Percentiles rank a stretch among this genome's conserved stretches.
phyloP scores from a whole-genome alignment of 92 coral and sea anemone species.

The Plumapathes pennacea region DNA sequence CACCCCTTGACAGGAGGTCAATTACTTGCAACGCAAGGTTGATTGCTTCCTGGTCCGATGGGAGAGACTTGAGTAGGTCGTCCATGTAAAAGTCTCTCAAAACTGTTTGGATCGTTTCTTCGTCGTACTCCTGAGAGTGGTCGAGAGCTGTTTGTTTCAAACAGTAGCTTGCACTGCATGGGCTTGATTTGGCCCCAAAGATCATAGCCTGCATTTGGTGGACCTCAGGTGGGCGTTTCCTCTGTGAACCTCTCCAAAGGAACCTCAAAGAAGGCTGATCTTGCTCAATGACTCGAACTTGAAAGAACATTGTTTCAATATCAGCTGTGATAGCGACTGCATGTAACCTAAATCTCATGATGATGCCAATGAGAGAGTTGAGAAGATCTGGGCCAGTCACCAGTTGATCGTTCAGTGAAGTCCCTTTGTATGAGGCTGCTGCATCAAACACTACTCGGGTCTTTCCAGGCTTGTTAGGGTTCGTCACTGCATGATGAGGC shows the following conservation, averaged over 20 bases:
- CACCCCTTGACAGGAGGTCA: conserved; percentile 25
- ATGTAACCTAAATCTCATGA: conserved; percentile 43
- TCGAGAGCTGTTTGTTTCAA: conserved; percentile 32
- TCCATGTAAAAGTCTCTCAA: conserved; percentile 50
- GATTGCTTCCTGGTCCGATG: conserved; percentile 14
- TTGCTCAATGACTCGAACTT: conserved; percentile 48
- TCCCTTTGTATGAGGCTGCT: conserved; percentile 43
- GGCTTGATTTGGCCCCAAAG: conserved; percentile 49
- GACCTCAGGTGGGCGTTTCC: conserved; percentile 43
- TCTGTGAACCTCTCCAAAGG: conserved; percentile 50
- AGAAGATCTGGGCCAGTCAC: conserved; percentile 57
- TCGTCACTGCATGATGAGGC: conserved; percentile 33
- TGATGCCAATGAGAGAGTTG: conserved; percentile 36
- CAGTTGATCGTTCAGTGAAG: conserved; percentile 34
- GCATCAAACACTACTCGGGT: conserved; percentile 31
- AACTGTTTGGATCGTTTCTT: conserved; percentile 23
- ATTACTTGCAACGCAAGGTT: conserved; percentile 20
- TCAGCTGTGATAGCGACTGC: conserved; percentile 44
- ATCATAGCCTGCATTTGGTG: conserved; percentile 56
- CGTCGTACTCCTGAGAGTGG: conserved; percentile 2
- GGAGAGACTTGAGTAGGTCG: conserved; percentile 48
- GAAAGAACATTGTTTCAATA: conserved; percentile 47
- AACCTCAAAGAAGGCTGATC: conserved; percentile 57
- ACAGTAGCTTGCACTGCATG: conserved; percentile 36
- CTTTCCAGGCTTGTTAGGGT: conserved; percentile 45